Percentiles rank a stretch among this genome's conserved stretches.
Conservation (phyloP, 2,113 vertebrate species). For the Nibea albiflora region DNA sequence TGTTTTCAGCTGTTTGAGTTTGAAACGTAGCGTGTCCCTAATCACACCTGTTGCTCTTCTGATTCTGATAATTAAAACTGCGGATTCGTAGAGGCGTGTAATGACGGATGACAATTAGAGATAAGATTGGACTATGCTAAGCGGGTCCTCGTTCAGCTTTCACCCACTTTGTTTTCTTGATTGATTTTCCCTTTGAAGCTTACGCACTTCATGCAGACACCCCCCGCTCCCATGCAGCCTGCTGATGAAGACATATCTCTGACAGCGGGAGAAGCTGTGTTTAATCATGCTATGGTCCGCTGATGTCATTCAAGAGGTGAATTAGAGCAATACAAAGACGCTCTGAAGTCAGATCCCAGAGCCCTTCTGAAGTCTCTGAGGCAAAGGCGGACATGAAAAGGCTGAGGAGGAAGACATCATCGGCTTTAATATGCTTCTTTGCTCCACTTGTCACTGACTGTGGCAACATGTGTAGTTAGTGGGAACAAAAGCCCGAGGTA, state of each 20-base stretch:
- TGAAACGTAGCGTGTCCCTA: not conserved
- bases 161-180: slow-evolving; percentile 18
- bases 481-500: slow-evolving; percentile 46
- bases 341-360: slow-evolving; percentile 20
- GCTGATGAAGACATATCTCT: slow-evolving; percentile 48
- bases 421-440: slow-evolving; percentile 40
- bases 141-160: slow-evolving; percentile 3
- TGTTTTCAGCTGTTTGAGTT: slow-evolving; percentile 31
- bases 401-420: slow-evolving; percentile 15
- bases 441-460: slow-evolving; percentile 34
- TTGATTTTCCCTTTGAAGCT: slow-evolving; percentile 50
- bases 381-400: slow-evolving; percentile 39
- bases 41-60: slow-evolving; percentile 15
- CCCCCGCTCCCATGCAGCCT: not conserved
- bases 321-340: slow-evolving; percentile 26
- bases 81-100: not conserved
- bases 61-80: slow-evolving; percentile 25
- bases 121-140: not conserved
- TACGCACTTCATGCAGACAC: not conserved
- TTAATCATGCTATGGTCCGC: slow-evolving; percentile 46
- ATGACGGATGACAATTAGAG: slow-evolving; percentile 32
- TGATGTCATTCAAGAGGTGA: slow-evolving; percentile 47
- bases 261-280: slow-evolving; percentile 34
- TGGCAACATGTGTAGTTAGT: slow-evolving; percentile 44
- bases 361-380: slow-evolving; percentile 14